Evolutionary conservation across 2,888 invertebrate species (phyloP), one percentile per base, ranked within the genome.

Genomic region (Himalopsyche anomala): DNA sequence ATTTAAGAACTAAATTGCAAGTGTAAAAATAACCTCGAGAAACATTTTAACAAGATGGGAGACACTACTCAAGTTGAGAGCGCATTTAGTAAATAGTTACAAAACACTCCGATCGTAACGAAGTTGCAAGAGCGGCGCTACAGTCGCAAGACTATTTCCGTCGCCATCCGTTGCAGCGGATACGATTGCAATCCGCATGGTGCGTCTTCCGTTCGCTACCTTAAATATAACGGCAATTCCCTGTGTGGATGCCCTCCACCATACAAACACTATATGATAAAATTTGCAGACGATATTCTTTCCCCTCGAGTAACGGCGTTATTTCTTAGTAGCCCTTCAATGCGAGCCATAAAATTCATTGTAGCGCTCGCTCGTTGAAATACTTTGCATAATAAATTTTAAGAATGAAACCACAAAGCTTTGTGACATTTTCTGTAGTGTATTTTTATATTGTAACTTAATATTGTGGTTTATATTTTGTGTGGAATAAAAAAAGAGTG

Each of bases 301-400:
- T 62, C 28, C 62, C 6, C 62, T 19, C 19, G 62, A 19, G 62
- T 8, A 19, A 15, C 8, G 28, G 28, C 62, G 62, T 19, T 62
- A 5, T 19, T 62, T 19, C 62, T 62, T 19, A 62, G 62, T 19
- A 19, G 62, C 28, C 62, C 62, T 62, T 62, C 62, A 62, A 62
- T 12, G 11, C 9, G 28, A 62, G 62, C 62, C 8, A 62, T 62
- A 62, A 62, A 62, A 28, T 11, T 62, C 62, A 62, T 62, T 62
- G 62, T 62, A 19, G 28, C 62, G 28, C 62, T 17, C 19, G 62
- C 19, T n/a, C 62, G 62, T 62, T 62, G 19, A 62, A 62, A 62
- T 62, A 62, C 62, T 62, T 62, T 62, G 62, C 62, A 28, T 62
- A 62, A 62, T 62, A 62, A 62, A 62, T 19, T 62, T 62, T 28